Conservation (phyloP, 2,888 invertebrate genomes). For the Polylopha cassiicola region DNA sequence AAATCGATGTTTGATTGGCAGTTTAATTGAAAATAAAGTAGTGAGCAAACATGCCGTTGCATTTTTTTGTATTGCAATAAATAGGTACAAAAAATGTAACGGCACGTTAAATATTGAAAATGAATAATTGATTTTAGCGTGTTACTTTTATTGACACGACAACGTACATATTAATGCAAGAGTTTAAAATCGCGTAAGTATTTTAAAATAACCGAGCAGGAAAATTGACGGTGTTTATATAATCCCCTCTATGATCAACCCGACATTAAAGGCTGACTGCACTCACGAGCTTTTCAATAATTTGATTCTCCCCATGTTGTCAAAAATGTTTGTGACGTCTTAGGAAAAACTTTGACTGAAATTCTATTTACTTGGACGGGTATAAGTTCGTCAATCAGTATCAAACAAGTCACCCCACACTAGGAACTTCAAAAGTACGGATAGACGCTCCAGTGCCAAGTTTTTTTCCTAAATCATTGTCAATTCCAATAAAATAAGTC, state of each 20-base stretch:
- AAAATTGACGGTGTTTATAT: slow-evolving; percentile 32
- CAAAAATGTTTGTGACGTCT: slow-evolving; percentile 47
- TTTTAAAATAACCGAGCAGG: slow-evolving; percentile 16
- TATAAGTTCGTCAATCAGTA: slow-evolving; percentile 70
- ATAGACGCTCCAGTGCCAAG: slow-evolving; percentile 41
- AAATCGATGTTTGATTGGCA: slow-evolving; percentile 33
- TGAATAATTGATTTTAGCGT: too few species aligned
- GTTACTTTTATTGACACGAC: too few species aligned
- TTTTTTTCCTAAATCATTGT: slow-evolving; percentile 69
- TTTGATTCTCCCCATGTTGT: slow-evolving; percentile 49
- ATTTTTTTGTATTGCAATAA: background rate
- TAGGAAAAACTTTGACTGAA: slow-evolving; percentile 42
- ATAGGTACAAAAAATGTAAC: too few species aligned
- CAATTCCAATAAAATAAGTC: slow-evolving; percentile 69
- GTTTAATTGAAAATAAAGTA: slow-evolving; percentile 11
- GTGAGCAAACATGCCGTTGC: background rate
- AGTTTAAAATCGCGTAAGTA: slow-evolving; percentile 5
- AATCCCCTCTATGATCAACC: slow-evolving; percentile 39
- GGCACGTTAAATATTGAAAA: too few species aligned
- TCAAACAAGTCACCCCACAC: slow-evolving; percentile 49
- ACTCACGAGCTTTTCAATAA: slow-evolving; percentile 42
- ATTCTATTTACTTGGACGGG: slow-evolving; percentile 57
- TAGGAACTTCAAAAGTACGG: slow-evolving; percentile 34
- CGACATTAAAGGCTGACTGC: slow-evolving; percentile 34
- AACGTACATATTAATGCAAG: too few species aligned